A percentile compares a stretch with the other conserved stretches of the same genome.
phyloP scores from a whole-genome alignment of 2,888 invertebrate species.

The Anorthoa munda region DNA sequence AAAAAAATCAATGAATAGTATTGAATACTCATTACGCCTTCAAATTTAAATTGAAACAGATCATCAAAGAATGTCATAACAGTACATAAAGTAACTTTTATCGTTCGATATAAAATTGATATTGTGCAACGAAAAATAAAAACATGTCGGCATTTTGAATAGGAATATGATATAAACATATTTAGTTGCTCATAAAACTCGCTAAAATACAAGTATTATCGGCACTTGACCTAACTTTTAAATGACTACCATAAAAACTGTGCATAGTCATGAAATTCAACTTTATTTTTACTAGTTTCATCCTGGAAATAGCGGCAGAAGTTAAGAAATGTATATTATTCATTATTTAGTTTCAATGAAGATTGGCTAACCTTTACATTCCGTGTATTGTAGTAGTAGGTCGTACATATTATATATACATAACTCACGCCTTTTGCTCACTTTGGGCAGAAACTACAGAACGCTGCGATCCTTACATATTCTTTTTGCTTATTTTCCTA shows the following conservation, averaged over 20 bases:
- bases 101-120: conserved; percentile 21
- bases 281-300: neutral
- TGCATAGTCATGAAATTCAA: neutral
- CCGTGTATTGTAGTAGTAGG: too few species aligned
- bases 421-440: too few species aligned
- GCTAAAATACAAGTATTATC: conserved; percentile 15
- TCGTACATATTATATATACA: too few species aligned
- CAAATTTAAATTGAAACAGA: conserved; percentile 25
- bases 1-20: conserved; percentile 1
- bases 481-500: too few species aligned
- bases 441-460: too few species aligned
- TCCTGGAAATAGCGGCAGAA: too few species aligned
- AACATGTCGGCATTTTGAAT: neutral
- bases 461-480: too few species aligned
- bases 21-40: neutral
- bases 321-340: too few species aligned
- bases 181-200: conserved; percentile 11
- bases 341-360: too few species aligned
- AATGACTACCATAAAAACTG: neutral
- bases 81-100: conserved; percentile 11
- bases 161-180: neutral
- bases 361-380: too few species aligned
- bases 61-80: conserved; percentile 6
- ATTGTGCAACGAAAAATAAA: conserved; percentile 12
- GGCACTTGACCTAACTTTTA: conserved; percentile 35